phyloP scores from a whole-genome alignment of 2,888 invertebrate genomes.

The Watsonalla cultraria region DNA sequence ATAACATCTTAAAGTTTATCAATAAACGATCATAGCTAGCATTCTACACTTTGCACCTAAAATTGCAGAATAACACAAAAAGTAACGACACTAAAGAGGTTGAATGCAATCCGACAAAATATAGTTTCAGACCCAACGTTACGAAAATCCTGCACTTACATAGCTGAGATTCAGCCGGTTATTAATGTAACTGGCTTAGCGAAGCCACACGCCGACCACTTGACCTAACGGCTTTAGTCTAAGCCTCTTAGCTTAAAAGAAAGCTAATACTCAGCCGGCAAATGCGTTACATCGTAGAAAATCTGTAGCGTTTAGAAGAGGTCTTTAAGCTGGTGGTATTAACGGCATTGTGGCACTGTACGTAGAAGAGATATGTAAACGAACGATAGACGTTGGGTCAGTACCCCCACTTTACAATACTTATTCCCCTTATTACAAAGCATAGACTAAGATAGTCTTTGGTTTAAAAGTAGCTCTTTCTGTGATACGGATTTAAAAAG shows the following conservation, averaged over 20 bases:
- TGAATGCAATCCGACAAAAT: neutral
- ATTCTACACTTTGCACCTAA: too few relatives aligned
- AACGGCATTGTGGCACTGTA: neutral
- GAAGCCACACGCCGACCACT: constrained; percentile 58
- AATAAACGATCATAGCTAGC: too few relatives aligned
- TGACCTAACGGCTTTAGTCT: constrained; percentile 54
- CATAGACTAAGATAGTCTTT: too few relatives aligned
- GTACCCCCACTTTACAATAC: too few relatives aligned
- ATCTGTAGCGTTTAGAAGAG: constrained; percentile 6
- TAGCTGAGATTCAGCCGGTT: constrained; percentile 22
- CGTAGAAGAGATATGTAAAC: too few relatives aligned
- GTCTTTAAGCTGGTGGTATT: neutral
- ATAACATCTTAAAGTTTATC: too few relatives aligned
- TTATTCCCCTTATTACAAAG: too few relatives aligned
- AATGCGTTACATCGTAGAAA: constrained; percentile 11
- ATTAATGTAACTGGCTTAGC: constrained; percentile 59
- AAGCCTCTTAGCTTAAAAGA: constrained; percentile 51
- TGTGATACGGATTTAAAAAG: too few relatives aligned
- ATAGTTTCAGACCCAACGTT: neutral
- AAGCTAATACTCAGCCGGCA: constrained; percentile 16
- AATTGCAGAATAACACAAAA: too few relatives aligned
- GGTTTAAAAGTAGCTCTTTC: too few relatives aligned
- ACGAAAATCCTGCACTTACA: neutral
- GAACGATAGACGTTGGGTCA: too few relatives aligned
- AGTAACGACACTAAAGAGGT: neutral